Evolutionary conservation across 2,888 invertebrate species (phyloP).

Genomic region (Lasioglossum zephyrum): DNA sequence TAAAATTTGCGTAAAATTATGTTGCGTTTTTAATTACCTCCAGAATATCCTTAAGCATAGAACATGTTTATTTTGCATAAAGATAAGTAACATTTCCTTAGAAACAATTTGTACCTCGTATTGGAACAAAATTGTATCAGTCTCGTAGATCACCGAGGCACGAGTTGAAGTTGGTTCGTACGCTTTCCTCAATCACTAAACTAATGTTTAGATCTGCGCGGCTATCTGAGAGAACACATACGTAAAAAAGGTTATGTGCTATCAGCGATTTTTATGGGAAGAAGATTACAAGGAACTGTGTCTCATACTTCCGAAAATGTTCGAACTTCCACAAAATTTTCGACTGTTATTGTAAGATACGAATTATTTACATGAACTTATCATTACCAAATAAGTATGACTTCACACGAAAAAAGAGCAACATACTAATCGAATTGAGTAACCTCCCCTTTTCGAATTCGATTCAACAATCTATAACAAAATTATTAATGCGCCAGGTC

Average conservation of each 20-base stretch:
- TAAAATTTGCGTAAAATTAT: too few relatives aligned
- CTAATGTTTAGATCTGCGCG: not conserved
- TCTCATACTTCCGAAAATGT: not conserved
- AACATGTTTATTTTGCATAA: too few relatives aligned
- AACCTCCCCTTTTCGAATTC: not conserved
- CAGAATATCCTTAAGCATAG: too few relatives aligned
- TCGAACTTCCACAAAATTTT: not conserved
- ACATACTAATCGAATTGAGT: not conserved
- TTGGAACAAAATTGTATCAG: not conserved
- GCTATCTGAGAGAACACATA: not conserved
- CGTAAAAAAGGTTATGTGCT: not conserved
- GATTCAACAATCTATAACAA: not conserved
- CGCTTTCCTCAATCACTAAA: not conserved
- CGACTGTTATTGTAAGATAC: not conserved
- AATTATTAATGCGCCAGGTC: not conserved
- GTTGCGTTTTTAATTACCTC: too few relatives aligned
- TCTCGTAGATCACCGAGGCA: not conserved
- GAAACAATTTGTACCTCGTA: not conserved
- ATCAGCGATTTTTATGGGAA: not conserved
- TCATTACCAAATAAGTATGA: not conserved
- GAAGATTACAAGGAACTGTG: not conserved
- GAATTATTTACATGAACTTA: not conserved
- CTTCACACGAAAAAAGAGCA: too few relatives aligned
- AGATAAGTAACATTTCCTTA: not conserved
- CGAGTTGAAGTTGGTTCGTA: not conserved